phyloP scores from a whole-genome alignment of 2,797 vertebrate genomes.

The Aplochiton taeniatus region DNA sequence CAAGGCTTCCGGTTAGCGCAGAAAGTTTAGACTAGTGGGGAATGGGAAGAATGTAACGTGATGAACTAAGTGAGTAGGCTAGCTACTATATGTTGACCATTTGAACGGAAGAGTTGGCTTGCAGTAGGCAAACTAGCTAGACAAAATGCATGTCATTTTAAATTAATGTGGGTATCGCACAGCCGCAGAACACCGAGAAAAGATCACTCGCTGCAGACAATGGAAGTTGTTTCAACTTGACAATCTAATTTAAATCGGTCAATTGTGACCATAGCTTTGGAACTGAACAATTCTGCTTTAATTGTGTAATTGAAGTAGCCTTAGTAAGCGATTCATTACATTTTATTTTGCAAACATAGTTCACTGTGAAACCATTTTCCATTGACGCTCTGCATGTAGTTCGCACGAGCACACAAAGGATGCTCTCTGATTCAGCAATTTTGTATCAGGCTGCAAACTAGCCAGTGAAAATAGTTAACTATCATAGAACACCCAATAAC shows the following conservation, averaged over 20 bases:
- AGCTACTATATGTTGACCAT: constrained; percentile 47
- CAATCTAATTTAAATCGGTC: not conserved
- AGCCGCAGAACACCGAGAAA: constrained; percentile 17
- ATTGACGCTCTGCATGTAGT: constrained; percentile 32
- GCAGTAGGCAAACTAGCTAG: constrained; percentile 36
- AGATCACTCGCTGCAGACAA: constrained; percentile 44
- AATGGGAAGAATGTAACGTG: constrained; percentile 54
- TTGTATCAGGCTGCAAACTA: too few species aligned
- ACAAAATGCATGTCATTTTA: not conserved
- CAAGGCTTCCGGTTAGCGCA: constrained; percentile 71
- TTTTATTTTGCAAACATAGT: not conserved
- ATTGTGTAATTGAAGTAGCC: not conserved
- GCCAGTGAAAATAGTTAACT: too few species aligned
- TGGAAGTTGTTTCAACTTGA: constrained; percentile 61
- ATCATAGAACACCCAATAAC: too few species aligned
- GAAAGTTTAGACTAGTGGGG: constrained; percentile 71
- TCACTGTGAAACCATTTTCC: constrained; percentile 41
- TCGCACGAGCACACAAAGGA: constrained; percentile 11
- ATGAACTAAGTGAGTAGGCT: constrained; percentile 55
- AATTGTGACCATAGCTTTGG: too few species aligned
- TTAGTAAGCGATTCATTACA: not conserved
- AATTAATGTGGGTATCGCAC: not conserved
- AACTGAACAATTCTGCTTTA: constrained; percentile 16
- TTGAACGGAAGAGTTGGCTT: constrained; percentile 42
- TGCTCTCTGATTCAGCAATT: too few species aligned